A percentile compares a stretch with the other conserved stretches of the same genome.
Evolutionary conservation across 1,140 invertebrate genomes (phyloP).

Genomic region (Chlorops oryzae): DNA sequence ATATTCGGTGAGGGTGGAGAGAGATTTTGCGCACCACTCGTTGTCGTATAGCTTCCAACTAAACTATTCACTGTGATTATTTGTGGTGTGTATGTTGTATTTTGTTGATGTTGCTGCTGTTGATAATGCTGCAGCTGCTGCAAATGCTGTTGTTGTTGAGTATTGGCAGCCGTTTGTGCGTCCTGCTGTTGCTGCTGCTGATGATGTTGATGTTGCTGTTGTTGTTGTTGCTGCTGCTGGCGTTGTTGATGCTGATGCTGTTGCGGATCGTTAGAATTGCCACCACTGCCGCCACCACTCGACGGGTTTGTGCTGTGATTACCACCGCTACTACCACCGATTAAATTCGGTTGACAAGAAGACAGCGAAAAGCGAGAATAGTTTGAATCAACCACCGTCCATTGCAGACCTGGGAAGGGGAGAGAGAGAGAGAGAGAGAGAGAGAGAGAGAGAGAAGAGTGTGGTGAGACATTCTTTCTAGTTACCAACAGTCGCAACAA

Average conservation of each 20-base stretch:
- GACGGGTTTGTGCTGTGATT: constrained; percentile 46
- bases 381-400: constrained; percentile 63
- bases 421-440: constrained; percentile 41
- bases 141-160: constrained; percentile 27
- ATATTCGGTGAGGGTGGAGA: constrained; percentile 46
- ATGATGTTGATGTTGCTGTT: too few relatives aligned
- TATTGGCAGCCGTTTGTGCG: too few relatives aligned
- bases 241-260: constrained; percentile 31
- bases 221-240: constrained; percentile 15
- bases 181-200: constrained; percentile 32
- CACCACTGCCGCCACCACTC: constrained; percentile 16
- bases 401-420: constrained; percentile 61
- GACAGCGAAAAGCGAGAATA: constrained; percentile 59
- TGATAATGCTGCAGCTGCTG: constrained; percentile 35
- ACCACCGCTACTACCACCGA: constrained; percentile 49
- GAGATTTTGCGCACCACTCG: constrained; percentile 41
- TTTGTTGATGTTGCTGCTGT: constrained; percentile 24
- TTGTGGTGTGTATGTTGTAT: constrained; percentile 42
- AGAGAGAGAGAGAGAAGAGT: constrained; percentile 20
- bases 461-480: not conserved
- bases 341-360: constrained; percentile 54
- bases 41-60: constrained; percentile 41
- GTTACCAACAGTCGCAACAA: constrained; percentile 3
- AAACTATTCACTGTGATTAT: constrained; percentile 46
- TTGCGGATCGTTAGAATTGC: constrained; percentile 24